These are phyloP conservation scores for Eumacrocentrus americanus DNA, from an alignment of 2,888 invertebrate species.

Conservation along the genomic window DNA sequence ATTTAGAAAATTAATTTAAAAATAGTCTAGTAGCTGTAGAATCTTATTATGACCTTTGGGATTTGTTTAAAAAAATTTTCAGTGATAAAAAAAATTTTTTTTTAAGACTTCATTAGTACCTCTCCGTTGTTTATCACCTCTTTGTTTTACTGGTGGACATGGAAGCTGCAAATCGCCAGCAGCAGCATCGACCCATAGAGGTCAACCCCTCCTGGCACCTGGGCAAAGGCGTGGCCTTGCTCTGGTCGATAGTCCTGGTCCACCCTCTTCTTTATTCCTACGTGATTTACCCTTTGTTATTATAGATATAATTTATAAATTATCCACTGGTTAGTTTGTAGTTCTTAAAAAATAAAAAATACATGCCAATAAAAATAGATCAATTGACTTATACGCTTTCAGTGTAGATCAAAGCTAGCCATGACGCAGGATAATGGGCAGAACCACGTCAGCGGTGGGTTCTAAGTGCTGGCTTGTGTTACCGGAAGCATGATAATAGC, in stretches of 20 bases:
- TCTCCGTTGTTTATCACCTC: no score
- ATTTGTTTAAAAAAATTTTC: no score
- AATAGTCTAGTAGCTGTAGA: no score
- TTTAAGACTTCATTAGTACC: no score
- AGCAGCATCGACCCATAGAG: not conserved
- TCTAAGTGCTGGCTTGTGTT: conserved; percentile 58
- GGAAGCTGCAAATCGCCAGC: not conserved
- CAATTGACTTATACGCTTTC: conserved; percentile 5
- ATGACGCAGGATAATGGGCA: conserved; percentile 27
- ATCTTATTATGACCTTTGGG: no score
- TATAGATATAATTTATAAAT: not conserved
- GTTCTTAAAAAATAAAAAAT: no score
- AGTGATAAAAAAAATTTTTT: no score
- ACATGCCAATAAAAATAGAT: conserved; percentile 2
- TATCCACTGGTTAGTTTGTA: no score
- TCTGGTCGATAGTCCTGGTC: conserved; percentile 31
- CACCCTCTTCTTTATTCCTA: conserved; percentile 12
- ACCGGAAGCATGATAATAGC: conserved; percentile 57
- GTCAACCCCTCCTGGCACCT: conserved; percentile 48
- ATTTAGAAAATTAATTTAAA: no score
- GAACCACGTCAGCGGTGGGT: conserved; percentile 35
- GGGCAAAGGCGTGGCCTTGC: conserved; percentile 59
- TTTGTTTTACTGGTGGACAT: no score
- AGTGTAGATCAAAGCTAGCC: not conserved
- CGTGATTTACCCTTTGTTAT: not conserved